Percentiles rank a stretch among this genome's conserved stretches.
These are phyloP conservation scores for Helarctos malayanus DNA, from an alignment of 2,797 vertebrate genomes.

Conservation along the genomic window DNA sequence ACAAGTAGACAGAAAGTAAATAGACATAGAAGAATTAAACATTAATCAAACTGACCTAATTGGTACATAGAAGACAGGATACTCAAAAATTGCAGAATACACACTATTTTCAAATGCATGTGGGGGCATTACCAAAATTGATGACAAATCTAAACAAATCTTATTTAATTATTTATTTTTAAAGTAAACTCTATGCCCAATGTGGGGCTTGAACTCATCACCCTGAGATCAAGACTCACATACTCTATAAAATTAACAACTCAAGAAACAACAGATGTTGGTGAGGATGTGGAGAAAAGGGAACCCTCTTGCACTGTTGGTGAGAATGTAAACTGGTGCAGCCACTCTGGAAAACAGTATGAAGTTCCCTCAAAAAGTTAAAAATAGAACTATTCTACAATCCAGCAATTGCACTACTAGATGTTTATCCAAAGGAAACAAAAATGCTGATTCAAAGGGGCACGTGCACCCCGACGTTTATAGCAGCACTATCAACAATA, in stretches of 20 bases:
- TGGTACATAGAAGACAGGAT: background rate
- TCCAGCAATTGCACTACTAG: background rate
- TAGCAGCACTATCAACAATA: background rate
- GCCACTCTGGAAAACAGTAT: background rate
- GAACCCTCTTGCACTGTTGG: background rate
- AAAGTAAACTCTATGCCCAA: background rate
- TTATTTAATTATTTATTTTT: background rate
- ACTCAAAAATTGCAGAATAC: background rate
- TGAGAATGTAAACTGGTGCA: background rate
- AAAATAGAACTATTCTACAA: background rate
- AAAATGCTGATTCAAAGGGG: background rate
- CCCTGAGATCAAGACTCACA: background rate
- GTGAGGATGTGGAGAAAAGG: background rate
- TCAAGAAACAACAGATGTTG: background rate
- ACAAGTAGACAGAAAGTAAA: background rate
- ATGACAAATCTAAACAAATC: background rate
- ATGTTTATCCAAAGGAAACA: background rate
- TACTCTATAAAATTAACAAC: background rate
- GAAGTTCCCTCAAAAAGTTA: background rate
- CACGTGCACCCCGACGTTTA: background rate
- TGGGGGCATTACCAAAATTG: background rate
- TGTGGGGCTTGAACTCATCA: background rate
- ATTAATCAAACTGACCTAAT: background rate
- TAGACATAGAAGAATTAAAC: background rate
- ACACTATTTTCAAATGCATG: background rate